Evolutionary conservation across 2,113 vertebrate genomes (phyloP).

Genomic region (Amblyopsis rosae): DNA sequence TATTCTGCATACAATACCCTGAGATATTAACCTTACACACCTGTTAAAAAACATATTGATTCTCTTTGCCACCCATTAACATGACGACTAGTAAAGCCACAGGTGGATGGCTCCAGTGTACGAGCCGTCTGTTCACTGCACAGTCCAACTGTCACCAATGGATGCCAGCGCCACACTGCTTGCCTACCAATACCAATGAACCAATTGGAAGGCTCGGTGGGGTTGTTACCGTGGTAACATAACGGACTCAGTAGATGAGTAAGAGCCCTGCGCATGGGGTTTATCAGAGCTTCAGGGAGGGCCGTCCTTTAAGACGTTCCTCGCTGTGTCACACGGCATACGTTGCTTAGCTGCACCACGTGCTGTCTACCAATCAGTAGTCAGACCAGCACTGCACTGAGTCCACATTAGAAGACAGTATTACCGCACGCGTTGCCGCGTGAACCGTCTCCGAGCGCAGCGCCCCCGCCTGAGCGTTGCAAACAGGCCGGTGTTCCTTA

Average conservation of each 20-base stretch:
- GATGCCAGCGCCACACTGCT: slow-evolving; percentile 43
- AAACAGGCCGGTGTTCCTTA: slow-evolving; percentile 68
- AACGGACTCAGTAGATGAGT: slow-evolving; percentile 25
- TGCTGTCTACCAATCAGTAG: slow-evolving; percentile 1
- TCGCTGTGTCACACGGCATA: not conserved
- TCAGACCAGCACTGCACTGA: not conserved
- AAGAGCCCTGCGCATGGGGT: slow-evolving; percentile 32
- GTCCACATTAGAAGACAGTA: not conserved
- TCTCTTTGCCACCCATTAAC: no score
- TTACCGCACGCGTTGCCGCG: not conserved
- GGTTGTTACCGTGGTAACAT: slow-evolving; percentile 49
- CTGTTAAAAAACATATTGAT: no score
- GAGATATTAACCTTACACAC: no score
- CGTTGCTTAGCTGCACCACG: slow-evolving; percentile 18
- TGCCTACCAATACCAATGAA: slow-evolving; percentile 37
- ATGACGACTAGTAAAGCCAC: slow-evolving; percentile 1
- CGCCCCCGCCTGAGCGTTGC: not conserved
- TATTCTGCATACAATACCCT: no score
- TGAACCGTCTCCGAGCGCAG: not conserved
- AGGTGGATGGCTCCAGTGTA: slow-evolving; percentile 30
- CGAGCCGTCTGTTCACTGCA: slow-evolving; percentile 43
- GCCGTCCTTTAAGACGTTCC: not conserved
- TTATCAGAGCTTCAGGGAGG: slow-evolving; percentile 31
- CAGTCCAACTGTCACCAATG: slow-evolving; percentile 47
- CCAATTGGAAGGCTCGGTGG: slow-evolving; percentile 43